Evolutionary conservation across 2,113 vertebrate species (phyloP).

Genomic region (Amphiprion ocellaris): DNA sequence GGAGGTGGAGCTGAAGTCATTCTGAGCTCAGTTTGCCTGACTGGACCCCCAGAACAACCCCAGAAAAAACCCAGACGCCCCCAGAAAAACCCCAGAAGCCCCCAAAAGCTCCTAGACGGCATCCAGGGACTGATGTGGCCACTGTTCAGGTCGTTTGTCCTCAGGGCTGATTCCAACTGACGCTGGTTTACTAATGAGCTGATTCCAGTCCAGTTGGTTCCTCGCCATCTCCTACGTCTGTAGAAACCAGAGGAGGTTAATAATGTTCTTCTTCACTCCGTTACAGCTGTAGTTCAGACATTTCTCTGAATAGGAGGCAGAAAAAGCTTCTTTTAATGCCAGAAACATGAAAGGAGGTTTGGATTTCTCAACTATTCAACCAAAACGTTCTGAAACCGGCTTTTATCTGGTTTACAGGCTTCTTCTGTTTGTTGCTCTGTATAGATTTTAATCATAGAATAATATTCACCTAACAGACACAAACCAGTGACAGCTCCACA

Average conservation of each 20-base stretch:
- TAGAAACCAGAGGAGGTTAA: background rate
- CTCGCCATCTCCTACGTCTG: slow-evolving; percentile 23
- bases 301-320: background rate
- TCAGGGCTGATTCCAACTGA: slow-evolving; percentile 45
- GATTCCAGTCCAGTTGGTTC: slow-evolving; percentile 44
- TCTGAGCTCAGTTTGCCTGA: slow-evolving; percentile 51
- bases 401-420: background rate
- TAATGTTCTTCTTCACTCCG: background rate
- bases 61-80: too few relatives aligned
- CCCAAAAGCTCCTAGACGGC: slow-evolving; percentile 36
- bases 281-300: background rate
- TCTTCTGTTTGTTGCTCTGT: background rate
- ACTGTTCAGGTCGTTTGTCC: slow-evolving; percentile 64
- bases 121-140: slow-evolving; percentile 65
- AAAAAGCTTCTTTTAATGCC: too few relatives aligned
- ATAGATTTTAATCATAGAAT: background rate
- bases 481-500: too few relatives aligned
- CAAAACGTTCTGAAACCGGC: background rate
- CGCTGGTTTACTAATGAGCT: slow-evolving; percentile 62
- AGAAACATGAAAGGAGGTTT: too few relatives aligned
- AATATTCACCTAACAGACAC: too few relatives aligned
- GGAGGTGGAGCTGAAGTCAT: slow-evolving; percentile 50
- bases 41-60: background rate
- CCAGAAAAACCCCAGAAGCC: too few relatives aligned
- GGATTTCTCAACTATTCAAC: too few relatives aligned